These are phyloP conservation scores for Nasonia vitripennis DNA, from an alignment of 1,140 invertebrate genomes.

Conservation along the genomic window DNA sequence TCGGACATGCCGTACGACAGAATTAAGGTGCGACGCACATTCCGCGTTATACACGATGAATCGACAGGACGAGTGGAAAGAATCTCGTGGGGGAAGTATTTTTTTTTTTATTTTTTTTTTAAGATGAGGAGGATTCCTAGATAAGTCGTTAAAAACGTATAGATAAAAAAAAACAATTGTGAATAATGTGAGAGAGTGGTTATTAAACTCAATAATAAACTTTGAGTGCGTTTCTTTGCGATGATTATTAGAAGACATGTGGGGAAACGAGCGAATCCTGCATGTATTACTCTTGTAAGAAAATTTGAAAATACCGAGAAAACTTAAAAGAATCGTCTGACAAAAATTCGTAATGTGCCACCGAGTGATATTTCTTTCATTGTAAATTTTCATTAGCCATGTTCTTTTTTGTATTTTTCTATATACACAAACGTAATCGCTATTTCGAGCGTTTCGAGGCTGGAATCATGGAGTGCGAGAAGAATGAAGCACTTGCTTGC, in stretches of 20 bases:
- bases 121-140: background rate
- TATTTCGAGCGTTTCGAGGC: conserved; percentile 24
- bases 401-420: conserved; percentile 51
- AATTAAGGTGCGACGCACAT: conserved; percentile 27
- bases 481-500: conserved; percentile 22
- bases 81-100: background rate
- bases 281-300: background rate
- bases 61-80: background rate
- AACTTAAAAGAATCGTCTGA: background rate
- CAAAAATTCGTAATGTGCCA: conserved; percentile 52
- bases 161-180: background rate
- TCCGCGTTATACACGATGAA: conserved; percentile 13
- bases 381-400: conserved; percentile 53
- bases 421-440: conserved; percentile 20
- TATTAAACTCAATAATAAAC: too few relatives aligned
- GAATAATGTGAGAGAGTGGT: background rate
- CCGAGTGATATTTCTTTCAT: conserved; percentile 49
- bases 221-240: background rate
- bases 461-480: background rate
- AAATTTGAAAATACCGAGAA: background rate
- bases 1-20: conserved; percentile 23
- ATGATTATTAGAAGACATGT: background rate
- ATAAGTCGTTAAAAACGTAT: background rate
- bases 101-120: background rate
- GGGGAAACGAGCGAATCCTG: too few relatives aligned